These are phyloP conservation scores for Chironomus tentans DNA, from an alignment of 2,888 invertebrate species.

Conservation along the genomic window DNA sequence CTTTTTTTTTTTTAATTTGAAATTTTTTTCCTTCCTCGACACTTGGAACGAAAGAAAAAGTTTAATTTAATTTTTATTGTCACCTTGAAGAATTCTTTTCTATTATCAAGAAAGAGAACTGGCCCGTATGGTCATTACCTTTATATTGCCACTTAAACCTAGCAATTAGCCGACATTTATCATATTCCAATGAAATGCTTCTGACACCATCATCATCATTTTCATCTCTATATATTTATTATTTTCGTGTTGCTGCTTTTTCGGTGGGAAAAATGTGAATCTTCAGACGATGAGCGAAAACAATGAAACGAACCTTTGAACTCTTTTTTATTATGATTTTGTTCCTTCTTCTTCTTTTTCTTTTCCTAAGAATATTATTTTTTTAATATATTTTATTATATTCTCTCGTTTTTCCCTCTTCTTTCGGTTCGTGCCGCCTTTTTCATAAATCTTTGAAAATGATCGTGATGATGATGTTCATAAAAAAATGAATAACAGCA, in stretches of 20 bases:
- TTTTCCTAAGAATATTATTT: no score
- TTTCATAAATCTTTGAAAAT: not conserved
- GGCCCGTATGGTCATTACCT: no score
- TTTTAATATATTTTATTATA: no score
- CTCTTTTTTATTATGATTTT: not conserved
- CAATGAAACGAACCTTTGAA: constrained; percentile 18
- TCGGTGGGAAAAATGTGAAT: not conserved
- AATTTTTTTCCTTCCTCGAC: not conserved
- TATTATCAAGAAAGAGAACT: no score
- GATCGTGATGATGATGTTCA: not conserved
- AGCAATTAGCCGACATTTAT: not conserved
- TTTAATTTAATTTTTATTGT: not conserved
- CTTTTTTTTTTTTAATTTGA: not conserved
- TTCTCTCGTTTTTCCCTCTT: not conserved
- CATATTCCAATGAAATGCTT: not conserved
- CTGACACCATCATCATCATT: not conserved
- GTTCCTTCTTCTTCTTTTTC: no score
- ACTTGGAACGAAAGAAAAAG: not conserved
- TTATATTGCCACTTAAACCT: not conserved
- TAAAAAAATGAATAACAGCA: not conserved
- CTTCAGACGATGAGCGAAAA: not conserved
- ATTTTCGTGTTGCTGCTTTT: not conserved
- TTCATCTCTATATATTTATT: not conserved
- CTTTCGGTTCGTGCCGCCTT: not conserved
- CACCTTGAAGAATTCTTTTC: not conserved